A percentile compares a stretch with the other conserved stretches of the same genome.
These are phyloP conservation scores for Halcyon chelicuti DNA, from an alignment of 2,797 vertebrate species.

Conservation along the genomic window DNA sequence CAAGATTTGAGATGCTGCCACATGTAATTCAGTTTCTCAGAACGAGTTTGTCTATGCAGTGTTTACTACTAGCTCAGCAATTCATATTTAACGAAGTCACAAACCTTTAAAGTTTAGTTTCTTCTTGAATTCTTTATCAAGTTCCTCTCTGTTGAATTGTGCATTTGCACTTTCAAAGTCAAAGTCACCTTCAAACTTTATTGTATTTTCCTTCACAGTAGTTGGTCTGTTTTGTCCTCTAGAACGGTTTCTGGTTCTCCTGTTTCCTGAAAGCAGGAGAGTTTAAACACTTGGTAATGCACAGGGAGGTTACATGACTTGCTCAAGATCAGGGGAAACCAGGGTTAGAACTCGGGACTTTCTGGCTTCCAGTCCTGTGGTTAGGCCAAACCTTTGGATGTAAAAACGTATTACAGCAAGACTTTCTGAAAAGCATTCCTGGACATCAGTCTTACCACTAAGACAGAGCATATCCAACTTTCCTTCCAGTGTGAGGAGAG, in stretches of 20 bases:
- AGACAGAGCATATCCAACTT: neutral
- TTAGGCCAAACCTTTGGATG: constrained; percentile 31
- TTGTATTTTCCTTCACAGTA: constrained; percentile 81
- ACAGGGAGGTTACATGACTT: constrained; percentile 20
- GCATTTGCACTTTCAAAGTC: constrained; percentile 98
- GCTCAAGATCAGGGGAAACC: constrained; percentile 17
- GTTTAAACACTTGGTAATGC: constrained; percentile 41
- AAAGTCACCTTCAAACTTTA: constrained; percentile 97
- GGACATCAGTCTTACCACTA: neutral
- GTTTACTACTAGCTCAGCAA: constrained; percentile 29
- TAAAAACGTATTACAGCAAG: constrained; percentile 8
- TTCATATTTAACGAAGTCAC: constrained; percentile 43
- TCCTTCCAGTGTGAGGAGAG: neutral
- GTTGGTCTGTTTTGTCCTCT: constrained; percentile 86
- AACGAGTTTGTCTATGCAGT: neutral
- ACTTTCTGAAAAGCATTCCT: neutral
- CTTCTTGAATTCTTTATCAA: constrained; percentile 89
- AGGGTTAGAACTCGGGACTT: constrained; percentile 15
- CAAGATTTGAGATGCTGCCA: neutral
- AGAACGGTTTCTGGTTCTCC: constrained; percentile 87
- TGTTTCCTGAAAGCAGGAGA: constrained; percentile 81
- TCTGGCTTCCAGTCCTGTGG: constrained; percentile 36
- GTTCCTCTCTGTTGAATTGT: constrained; percentile 93
- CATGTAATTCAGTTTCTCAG: constrained; percentile 22
- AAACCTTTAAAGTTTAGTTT: constrained; percentile 88